phyloP scores from a whole-genome alignment of 2,888 invertebrate species.

The Trilocha varians region DNA sequence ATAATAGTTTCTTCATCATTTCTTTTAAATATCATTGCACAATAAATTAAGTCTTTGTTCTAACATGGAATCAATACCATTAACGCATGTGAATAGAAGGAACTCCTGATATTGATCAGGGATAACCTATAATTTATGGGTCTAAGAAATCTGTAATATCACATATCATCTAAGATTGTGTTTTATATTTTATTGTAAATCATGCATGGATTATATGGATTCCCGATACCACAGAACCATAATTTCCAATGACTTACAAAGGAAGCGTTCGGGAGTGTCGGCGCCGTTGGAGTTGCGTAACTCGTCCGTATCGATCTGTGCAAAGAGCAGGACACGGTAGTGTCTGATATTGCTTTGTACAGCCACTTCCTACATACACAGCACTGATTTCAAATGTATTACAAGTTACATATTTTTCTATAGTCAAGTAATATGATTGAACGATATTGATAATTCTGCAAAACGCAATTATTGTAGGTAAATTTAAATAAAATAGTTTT shows the following conservation, averaged over 20 bases:
- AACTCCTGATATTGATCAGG: background rate
- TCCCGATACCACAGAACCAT: too few species aligned
- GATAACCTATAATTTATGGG: too few species aligned
- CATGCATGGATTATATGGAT: background rate
- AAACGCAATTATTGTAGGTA: too few species aligned
- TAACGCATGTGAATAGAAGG: slow-evolving; percentile 2
- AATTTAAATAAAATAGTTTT: too few species aligned
- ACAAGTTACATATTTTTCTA: too few species aligned
- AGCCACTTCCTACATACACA: slow-evolving; percentile 22
- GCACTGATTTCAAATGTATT: background rate
- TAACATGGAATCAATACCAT: slow-evolving; percentile 5
- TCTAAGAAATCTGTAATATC: too few species aligned
- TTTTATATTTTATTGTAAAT: too few species aligned
- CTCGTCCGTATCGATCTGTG: slow-evolving; percentile 63
- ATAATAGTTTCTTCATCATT: background rate
- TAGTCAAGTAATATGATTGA: too few species aligned
- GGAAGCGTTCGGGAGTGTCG: slow-evolving; percentile 33
- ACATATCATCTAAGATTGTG: too few species aligned
- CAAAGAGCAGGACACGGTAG: slow-evolving; percentile 43
- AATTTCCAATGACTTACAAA: slow-evolving; percentile 9
- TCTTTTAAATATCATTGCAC: too few species aligned
- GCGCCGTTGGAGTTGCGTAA: slow-evolving; percentile 67
- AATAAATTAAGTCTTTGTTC: slow-evolving; percentile 40
- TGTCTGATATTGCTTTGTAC: slow-evolving; percentile 35
- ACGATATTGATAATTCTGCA: too few species aligned